Evolutionary conservation across 2,113 vertebrate genomes (phyloP).

Genomic region (Oceanodroma tethys): DNA sequence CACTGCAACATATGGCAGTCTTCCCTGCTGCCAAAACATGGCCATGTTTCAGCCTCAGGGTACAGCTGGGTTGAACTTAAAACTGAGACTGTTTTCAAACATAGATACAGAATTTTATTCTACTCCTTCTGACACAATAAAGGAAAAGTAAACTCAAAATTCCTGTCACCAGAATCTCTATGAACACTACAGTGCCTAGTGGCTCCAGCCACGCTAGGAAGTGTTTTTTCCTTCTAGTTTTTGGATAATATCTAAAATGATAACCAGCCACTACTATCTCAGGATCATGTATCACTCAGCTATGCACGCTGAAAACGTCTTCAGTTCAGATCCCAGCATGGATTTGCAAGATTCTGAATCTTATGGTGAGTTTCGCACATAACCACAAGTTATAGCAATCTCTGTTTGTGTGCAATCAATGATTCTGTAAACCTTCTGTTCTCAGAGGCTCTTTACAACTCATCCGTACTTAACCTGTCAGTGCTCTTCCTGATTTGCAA

Average conservation of each 20-base stretch:
- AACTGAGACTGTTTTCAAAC: constrained; percentile 51
- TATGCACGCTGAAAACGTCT: neutral
- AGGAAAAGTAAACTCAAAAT: neutral
- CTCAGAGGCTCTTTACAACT: neutral
- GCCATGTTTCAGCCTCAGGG: constrained; percentile 54
- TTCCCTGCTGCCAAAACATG: constrained; percentile 54
- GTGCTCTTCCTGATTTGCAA: neutral
- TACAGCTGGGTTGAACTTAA: constrained; percentile 49
- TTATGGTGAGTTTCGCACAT: neutral
- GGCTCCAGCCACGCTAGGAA: neutral
- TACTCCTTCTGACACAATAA: neutral
- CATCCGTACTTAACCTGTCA: neutral
- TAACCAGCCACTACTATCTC: neutral
- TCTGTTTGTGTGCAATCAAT: neutral
- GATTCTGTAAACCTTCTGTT: neutral
- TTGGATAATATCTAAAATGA: neutral
- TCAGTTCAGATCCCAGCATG: neutral
- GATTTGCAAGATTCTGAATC: neutral
- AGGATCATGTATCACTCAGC: neutral
- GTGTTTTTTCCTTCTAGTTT: neutral
- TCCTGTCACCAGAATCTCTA: neutral
- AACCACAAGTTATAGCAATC: neutral
- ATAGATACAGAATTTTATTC: constrained; percentile 1
- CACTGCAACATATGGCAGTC: constrained; percentile 51
- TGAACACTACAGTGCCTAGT: neutral